Conservation (phyloP, 2,888 invertebrate genomes). For the Apamea monoglypha region DNA sequence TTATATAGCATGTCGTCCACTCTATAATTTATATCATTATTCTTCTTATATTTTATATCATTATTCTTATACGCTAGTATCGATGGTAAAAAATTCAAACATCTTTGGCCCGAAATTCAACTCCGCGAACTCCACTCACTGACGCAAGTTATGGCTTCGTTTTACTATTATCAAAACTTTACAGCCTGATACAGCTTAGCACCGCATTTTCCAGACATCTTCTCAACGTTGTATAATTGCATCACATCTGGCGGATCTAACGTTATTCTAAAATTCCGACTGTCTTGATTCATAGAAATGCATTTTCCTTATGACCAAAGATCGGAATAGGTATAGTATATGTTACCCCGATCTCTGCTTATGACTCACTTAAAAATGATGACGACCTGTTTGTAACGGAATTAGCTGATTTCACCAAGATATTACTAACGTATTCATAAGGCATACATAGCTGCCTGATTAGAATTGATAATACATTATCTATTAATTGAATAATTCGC, state of each 20-base stretch:
- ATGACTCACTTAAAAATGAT: neutral
- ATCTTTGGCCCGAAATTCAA: neutral
- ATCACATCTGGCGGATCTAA: neutral
- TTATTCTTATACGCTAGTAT: neutral
- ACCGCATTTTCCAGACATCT: neutral
- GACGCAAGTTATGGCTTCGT: neutral
- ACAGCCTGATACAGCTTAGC: neutral
- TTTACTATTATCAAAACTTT: conserved; percentile 11
- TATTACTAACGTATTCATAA: conserved; percentile 4
- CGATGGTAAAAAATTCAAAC: neutral
- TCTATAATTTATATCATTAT: neutral
- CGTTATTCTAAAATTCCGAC: conserved; percentile 10
- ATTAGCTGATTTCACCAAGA: neutral
- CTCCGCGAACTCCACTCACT: neutral
- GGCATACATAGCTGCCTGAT: neutral
- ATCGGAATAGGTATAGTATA: neutral
- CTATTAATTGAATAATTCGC: conserved; percentile 72
- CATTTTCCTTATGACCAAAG: conserved; percentile 18
- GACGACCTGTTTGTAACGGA: neutral
- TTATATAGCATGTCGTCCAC: no score
- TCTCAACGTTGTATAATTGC: neutral
- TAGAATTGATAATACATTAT: conserved; percentile 5
- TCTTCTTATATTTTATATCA: neutral
- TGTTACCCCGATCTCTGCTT: neutral
- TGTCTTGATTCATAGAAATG: conserved; percentile 2